Percentiles rank a stretch among this genome's conserved stretches.
Conservation (phyloP, 2,888 invertebrate genomes). For the Athetis lepigone region DNA sequence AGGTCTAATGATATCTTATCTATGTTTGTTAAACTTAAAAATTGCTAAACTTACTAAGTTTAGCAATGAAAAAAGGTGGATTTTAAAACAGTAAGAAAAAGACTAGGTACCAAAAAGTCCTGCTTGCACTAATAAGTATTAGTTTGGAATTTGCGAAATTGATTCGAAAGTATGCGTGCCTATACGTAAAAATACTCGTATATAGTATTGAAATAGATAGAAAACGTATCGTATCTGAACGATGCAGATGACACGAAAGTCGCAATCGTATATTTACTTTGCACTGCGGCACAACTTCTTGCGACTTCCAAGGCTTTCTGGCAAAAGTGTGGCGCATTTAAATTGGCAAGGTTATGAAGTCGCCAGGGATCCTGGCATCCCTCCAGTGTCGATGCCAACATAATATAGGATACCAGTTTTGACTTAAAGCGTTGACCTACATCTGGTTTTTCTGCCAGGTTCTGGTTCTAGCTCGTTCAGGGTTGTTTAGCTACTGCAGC, state of each 20-base stretch:
- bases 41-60: too few relatives aligned
- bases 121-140: too few relatives aligned
- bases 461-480: conserved; percentile 33
- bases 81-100: too few relatives aligned
- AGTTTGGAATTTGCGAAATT: conserved; percentile 1
- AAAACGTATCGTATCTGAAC: conserved; percentile 37
- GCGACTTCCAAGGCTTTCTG: conserved; percentile 53
- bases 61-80: too few relatives aligned
- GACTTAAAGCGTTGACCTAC: conserved; percentile 75
- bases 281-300: conserved; percentile 37
- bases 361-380: conserved; percentile 77
- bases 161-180: not conserved
- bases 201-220: too few relatives aligned
- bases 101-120: too few relatives aligned
- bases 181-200: conserved; percentile 10
- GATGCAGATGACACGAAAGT: conserved; percentile 35
- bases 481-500: conserved; percentile 42
- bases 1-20: too few relatives aligned
- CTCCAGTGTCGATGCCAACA: conserved; percentile 80
- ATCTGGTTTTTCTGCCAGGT: conserved; percentile 59
- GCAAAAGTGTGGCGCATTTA: conserved; percentile 62
- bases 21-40: too few relatives aligned
- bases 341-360: conserved; percentile 73
- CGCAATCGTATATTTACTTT: conserved; percentile 44
- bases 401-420: conserved; percentile 79